Conservation (phyloP, 1,140 invertebrate species). For the Marisa cornuarietis region DNA sequence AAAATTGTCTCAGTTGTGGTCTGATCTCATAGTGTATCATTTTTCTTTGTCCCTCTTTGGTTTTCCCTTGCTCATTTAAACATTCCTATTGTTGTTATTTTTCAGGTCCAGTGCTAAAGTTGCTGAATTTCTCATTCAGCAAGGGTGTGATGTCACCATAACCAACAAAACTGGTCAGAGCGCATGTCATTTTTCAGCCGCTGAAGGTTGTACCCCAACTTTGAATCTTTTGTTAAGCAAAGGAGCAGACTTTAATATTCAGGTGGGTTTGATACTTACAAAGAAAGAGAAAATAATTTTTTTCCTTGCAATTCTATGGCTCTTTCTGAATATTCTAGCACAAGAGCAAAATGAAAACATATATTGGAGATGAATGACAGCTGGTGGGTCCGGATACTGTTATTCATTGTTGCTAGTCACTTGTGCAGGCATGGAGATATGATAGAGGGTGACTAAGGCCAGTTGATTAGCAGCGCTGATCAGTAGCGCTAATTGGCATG, state of each 20-base stretch:
- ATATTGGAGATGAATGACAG: neutral
- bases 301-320: neutral
- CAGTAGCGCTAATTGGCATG: too few species aligned
- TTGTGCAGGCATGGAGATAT: neutral
- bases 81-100: neutral
- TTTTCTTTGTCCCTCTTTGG: neutral
- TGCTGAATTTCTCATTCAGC: neutral
- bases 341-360: too few species aligned
- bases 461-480: too few species aligned
- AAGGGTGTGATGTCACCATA: conserved; percentile 3
- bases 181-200: conserved; percentile 9
- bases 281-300: too few species aligned
- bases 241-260: conserved; percentile 16
- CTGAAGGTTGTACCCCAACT: neutral
- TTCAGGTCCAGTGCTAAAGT: neutral
- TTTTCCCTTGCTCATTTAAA: neutral
- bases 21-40: neutral
- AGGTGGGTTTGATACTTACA: neutral
- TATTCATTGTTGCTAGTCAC: neutral
- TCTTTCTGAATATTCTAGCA: too few species aligned
- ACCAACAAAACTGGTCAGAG: conserved; percentile 18
- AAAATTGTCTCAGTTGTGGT: too few species aligned
- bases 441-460: too few species aligned
- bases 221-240: neutral
- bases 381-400: neutral